Conservation (phyloP, 2,888 invertebrate genomes). For the Leuctra nigra region DNA sequence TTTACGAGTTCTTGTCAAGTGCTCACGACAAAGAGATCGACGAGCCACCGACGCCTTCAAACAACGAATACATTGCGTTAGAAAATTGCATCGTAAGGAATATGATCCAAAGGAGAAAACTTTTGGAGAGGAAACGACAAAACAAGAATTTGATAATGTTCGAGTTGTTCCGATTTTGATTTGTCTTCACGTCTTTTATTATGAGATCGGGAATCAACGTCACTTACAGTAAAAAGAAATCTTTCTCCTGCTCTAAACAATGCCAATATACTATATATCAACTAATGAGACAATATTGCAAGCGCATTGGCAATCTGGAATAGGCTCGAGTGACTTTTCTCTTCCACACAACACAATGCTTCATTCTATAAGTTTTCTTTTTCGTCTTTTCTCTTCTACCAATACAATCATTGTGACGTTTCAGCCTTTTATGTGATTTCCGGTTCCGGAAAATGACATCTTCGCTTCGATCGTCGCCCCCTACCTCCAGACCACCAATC, state of each 20-base stretch:
- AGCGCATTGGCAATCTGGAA: not conserved
- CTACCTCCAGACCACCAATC: not conserved
- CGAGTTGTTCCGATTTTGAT: no score
- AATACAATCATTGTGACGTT: constrained; percentile 20
- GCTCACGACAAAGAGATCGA: not conserved
- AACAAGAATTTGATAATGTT: no score
- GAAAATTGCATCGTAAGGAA: no score
- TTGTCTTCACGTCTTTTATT: no score
- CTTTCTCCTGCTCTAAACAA: no score
- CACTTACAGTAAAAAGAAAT: no score
- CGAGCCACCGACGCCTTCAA: no score
- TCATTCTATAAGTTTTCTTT: not conserved
- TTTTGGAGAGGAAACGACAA: no score
- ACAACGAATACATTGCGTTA: no score
- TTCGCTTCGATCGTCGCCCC: constrained; percentile 17
- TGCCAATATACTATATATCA: no score
- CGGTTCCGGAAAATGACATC: constrained; percentile 24
- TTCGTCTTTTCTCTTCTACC: not conserved
- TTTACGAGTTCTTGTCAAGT: not conserved
- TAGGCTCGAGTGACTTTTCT: not conserved
- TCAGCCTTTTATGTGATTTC: constrained; percentile 21
- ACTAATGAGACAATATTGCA: not conserved
- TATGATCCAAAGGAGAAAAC: no score
- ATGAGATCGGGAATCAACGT: no score
- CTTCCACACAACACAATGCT: not conserved